These are phyloP conservation scores for Sebastes variabilis DNA, from an alignment of 2,797 vertebrate genomes.

Conservation along the genomic window DNA sequence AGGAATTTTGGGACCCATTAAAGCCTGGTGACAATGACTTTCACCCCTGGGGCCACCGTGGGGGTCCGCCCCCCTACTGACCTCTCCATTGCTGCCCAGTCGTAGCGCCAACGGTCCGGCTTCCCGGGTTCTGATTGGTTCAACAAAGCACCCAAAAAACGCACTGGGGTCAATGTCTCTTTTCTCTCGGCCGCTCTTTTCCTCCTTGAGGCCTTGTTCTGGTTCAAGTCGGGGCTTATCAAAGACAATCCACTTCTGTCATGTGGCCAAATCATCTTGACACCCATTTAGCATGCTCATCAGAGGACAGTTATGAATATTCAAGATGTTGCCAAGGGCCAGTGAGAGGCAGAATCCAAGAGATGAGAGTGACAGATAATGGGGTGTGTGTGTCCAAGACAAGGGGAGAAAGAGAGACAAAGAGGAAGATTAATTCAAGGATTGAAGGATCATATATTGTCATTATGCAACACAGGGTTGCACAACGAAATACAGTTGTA, in stretches of 20 bases:
- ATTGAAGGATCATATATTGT: background rate
- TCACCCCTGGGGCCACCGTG: conserved; percentile 66
- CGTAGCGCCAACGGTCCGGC: conserved; percentile 26
- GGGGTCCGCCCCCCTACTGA: conserved; percentile 70
- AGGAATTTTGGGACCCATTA: conserved; percentile 72
- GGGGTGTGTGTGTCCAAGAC: conserved; percentile 32
- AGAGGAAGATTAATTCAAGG: background rate
- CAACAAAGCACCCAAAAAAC: conserved; percentile 50
- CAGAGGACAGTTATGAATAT: conserved; percentile 82
- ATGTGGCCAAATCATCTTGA: conserved; percentile 81
- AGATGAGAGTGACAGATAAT: conserved; percentile 55
- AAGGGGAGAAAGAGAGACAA: conserved; percentile 2
- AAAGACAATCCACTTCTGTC: conserved; percentile 80
- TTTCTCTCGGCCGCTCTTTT: conserved; percentile 52
- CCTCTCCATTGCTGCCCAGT: conserved; percentile 61
- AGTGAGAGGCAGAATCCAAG: conserved; percentile 48
- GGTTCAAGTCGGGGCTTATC: conserved; percentile 71
- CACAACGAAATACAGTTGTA: background rate
- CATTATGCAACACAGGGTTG: background rate
- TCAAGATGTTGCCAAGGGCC: conserved; percentile 71
- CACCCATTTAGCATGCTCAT: conserved; percentile 84
- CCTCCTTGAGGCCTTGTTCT: conserved; percentile 64
- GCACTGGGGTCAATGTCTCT: conserved; percentile 65
- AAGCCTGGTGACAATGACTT: conserved; percentile 77
- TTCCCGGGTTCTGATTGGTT: conserved; percentile 56